These are phyloP conservation scores for Himantopus leucocephalus DNA, from an alignment of 2,113 vertebrate genomes.

Conservation along the genomic window DNA sequence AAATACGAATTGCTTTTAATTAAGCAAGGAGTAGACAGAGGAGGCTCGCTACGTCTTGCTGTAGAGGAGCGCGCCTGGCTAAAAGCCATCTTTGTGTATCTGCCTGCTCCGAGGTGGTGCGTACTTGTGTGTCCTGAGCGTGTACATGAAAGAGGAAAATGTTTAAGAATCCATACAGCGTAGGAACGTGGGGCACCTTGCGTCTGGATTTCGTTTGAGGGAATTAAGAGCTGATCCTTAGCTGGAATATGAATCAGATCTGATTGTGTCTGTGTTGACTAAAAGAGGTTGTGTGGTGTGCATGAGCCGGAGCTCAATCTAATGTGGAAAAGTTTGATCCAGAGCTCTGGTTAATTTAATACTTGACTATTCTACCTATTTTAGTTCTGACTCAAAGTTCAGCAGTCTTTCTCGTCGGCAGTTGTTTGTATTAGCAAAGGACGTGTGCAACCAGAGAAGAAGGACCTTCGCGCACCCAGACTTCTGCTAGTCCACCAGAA, in stretches of 20 bases:
- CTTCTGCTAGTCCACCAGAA: not conserved
- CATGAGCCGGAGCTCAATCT: not conserved
- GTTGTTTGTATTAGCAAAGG: conserved; percentile 37
- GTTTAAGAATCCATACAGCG: not conserved
- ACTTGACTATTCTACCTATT: conserved; percentile 47
- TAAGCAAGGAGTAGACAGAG: not conserved
- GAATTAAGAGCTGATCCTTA: conserved; percentile 65
- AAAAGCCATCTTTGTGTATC: not conserved
- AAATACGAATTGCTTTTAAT: not conserved
- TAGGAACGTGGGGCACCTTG: conserved; percentile 21
- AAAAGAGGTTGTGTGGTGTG: conserved; percentile 16
- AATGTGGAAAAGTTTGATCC: conserved; percentile 63
- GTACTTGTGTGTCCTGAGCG: fast-evolving
- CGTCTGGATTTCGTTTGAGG: conserved; percentile 47
- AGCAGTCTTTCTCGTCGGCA: not conserved
- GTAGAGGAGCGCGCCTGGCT: not conserved
- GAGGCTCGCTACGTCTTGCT: not conserved
- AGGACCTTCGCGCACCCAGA: not conserved
- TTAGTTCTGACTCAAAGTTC: conserved; percentile 28
- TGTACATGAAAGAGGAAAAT: not conserved
- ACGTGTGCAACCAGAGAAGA: not conserved
- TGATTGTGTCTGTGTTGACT: conserved; percentile 51
- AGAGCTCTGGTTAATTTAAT: conserved; percentile 61
- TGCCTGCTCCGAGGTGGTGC: not conserved
- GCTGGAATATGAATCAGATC: conserved; percentile 55